A percentile compares a stretch with the other conserved stretches of the same genome.
These are phyloP conservation scores for Acrossocheilus wenchowensis DNA, from an alignment of 2,797 vertebrate species.

Conservation along the genomic window DNA sequence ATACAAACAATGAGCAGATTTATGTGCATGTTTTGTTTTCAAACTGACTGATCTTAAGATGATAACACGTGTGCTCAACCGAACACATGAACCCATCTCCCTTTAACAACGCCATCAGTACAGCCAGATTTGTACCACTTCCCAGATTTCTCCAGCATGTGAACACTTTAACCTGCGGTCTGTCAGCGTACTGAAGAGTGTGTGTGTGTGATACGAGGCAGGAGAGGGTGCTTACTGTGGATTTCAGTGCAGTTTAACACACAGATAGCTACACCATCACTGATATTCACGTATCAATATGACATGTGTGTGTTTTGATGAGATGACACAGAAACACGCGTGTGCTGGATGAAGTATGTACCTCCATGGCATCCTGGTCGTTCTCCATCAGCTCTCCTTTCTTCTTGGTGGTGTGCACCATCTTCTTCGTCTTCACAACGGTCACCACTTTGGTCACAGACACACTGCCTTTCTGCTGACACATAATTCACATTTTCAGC, in stretches of 20 bases:
- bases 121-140: too few relatives aligned
- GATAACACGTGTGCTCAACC: too few relatives aligned
- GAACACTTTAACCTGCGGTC: too few relatives aligned
- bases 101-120: too few relatives aligned
- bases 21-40: not conserved
- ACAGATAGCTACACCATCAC: not conserved
- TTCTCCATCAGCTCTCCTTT: constrained; percentile 99
- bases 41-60: not conserved
- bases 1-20: too few relatives aligned
- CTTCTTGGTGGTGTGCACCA: constrained; percentile 89
- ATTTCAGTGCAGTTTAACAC: too few relatives aligned
- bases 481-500: not conserved
- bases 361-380: constrained; percentile 99
- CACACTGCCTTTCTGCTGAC: constrained; percentile 87
- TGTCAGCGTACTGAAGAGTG: not conserved
- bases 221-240: too few relatives aligned
- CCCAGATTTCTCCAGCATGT: too few relatives aligned
- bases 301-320: not conserved
- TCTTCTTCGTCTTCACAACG: constrained; percentile 95
- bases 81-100: too few relatives aligned
- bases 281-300: not conserved
- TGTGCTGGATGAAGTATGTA: constrained; percentile 55
- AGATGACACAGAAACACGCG: too few relatives aligned
- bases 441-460: constrained; percentile 94
- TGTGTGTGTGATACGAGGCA: too few relatives aligned